These are phyloP conservation scores for Synanceia verrucosa DNA, from an alignment of 2,797 vertebrate species.

Conservation along the genomic window DNA sequence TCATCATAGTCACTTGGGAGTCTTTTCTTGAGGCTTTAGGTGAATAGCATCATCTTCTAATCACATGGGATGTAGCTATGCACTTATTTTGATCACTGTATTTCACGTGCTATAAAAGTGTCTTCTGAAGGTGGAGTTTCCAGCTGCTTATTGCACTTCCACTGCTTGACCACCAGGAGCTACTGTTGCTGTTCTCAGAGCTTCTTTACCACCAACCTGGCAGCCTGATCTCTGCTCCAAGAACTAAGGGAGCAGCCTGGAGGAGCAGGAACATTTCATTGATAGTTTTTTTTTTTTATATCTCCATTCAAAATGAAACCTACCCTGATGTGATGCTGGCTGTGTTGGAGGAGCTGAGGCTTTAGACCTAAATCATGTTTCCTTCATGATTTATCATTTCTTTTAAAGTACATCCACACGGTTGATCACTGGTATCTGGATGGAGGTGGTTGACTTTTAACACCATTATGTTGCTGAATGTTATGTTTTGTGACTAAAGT, in stretches of 20 bases:
- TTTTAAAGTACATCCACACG: not conserved
- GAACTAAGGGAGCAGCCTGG: slow-evolving; percentile 3
- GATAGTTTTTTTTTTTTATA: slow-evolving; percentile 1
- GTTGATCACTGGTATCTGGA: slow-evolving; percentile 20
- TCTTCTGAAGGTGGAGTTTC: not conserved
- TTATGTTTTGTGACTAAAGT: not conserved
- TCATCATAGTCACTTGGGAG: too few species aligned
- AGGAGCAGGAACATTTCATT: slow-evolving; percentile 20
- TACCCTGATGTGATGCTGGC: not conserved
- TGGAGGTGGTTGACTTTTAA: not conserved
- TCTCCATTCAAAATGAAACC: slow-evolving; percentile 3
- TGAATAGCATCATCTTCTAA: not conserved
- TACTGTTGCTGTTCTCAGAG: slow-evolving; percentile 6
- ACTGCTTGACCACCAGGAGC: slow-evolving; percentile 34
- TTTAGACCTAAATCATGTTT: slow-evolving; percentile 1
- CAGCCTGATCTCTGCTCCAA: slow-evolving; percentile 23
- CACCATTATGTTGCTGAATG: not conserved
- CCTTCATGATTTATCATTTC: not conserved
- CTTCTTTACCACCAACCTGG: slow-evolving; percentile 7
- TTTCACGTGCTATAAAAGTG: not conserved
- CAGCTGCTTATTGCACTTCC: not conserved
- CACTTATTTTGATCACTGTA: not conserved
- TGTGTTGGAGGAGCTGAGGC: not conserved
- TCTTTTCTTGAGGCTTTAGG: too few species aligned
- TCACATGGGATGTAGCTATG: not conserved